Conservation (phyloP, 2,888 invertebrate genomes). For the Tromatobia lineatoria region DNA sequence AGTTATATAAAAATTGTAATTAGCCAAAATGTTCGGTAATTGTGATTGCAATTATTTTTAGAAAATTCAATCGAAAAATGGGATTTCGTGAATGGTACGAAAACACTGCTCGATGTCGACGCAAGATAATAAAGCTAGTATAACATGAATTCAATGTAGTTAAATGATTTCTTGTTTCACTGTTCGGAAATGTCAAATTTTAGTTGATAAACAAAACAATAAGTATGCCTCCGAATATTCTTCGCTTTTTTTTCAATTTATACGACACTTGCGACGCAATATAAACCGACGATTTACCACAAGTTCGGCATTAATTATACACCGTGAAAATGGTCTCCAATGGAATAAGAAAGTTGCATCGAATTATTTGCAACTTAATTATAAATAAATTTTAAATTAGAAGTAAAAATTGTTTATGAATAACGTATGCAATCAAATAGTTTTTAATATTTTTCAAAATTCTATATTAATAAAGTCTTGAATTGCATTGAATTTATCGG, state of each 20-base stretch:
- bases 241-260: constrained; percentile 33
- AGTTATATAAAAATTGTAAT: constrained; percentile 22
- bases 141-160: constrained; percentile 39
- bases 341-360: constrained; percentile 27
- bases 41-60: constrained; percentile 14
- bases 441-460: no score
- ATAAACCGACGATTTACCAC: constrained; percentile 10
- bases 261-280: constrained; percentile 10
- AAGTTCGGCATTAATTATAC: not conserved
- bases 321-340: not conserved
- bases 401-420: not conserved
- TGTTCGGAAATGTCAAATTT: not conserved
- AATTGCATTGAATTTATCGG: no score
- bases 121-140: constrained; percentile 21
- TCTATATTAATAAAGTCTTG: no score
- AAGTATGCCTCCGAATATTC: constrained; percentile 21
- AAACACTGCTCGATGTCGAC: constrained; percentile 35
- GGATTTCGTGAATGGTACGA: constrained; percentile 8
- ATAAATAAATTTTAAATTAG: not conserved
- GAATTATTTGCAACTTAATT: not conserved
- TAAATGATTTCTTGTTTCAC: not conserved
- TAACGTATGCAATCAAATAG: not conserved
- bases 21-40: constrained; percentile 15
- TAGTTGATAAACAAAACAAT: not conserved
- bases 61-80: constrained; percentile 21